Conservation (phyloP, 2,797 vertebrate species). For the Taenioides sp. region DNA sequence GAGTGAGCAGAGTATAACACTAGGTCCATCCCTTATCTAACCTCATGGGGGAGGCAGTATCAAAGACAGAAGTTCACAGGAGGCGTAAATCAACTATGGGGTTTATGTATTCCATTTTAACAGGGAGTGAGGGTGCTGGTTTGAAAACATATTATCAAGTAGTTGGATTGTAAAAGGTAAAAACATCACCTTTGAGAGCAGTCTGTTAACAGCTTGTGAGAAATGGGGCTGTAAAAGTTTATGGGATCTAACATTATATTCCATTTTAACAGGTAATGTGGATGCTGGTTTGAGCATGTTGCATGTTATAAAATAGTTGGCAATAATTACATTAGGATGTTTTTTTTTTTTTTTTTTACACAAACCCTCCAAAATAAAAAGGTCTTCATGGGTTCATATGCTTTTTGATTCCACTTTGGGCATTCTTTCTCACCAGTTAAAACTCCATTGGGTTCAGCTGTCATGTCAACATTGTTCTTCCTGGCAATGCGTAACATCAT, state of each 20-base stretch:
- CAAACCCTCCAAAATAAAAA: slow-evolving; percentile 15
- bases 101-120: not conserved
- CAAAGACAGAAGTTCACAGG: slow-evolving; percentile 5
- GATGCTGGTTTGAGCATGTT: not conserved
- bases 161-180: not conserved
- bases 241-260: not conserved
- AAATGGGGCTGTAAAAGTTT: no score
- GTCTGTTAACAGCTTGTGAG: no score
- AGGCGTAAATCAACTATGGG: not conserved
- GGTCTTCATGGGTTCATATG: not conserved
- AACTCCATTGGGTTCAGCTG: slow-evolving; percentile 84
- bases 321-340: not conserved
- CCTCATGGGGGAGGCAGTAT: slow-evolving; percentile 15
- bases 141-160: not conserved
- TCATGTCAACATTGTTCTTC: slow-evolving; percentile 84
- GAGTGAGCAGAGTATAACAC: slow-evolving; percentile 24
- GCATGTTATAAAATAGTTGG: not conserved
- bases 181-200: no score
- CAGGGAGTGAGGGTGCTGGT: not conserved
- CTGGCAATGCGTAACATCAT: slow-evolving; percentile 87
- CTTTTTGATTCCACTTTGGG: not conserved
- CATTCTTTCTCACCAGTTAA: slow-evolving; percentile 81
- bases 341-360: not conserved
- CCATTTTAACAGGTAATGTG: not conserved
- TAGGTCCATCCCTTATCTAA: slow-evolving; percentile 19